Conservation (phyloP, 2,797 vertebrate genomes). For the Apogon hyalosoma region DNA sequence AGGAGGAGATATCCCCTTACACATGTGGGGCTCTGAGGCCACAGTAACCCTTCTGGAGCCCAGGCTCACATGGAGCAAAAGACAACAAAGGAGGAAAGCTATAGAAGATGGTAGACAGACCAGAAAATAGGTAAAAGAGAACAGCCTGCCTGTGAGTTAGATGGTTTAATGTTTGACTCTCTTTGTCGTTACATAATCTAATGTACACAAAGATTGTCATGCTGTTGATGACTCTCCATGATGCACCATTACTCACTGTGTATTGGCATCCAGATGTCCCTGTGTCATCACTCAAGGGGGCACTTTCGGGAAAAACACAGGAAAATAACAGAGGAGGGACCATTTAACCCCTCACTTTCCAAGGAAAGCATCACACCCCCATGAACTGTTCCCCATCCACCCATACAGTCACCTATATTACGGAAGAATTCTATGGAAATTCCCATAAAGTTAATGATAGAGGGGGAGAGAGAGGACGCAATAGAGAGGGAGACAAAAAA, state of each 20-base stretch:
- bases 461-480: conserved; percentile 23
- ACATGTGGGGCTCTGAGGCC: conserved; percentile 69
- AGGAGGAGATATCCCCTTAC: conserved; percentile 80
- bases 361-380: conserved; percentile 38
- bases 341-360: conserved; percentile 59
- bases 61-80: conserved; percentile 76
- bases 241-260: conserved; percentile 34
- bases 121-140: conserved; percentile 1
- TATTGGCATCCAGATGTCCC: conserved; percentile 72
- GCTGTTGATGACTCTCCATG: conserved; percentile 9
- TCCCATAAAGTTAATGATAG: conserved; percentile 76
- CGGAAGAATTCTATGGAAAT: conserved; percentile 75
- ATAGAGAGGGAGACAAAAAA: conserved; percentile 22
- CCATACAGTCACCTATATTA: conserved; percentile 44
- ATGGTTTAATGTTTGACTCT: background rate
- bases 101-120: conserved; percentile 12
- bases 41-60: conserved; percentile 68
- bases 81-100: conserved; percentile 13
- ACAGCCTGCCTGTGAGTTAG: background rate
- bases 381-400: conserved; percentile 20
- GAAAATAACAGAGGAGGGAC: conserved; percentile 49
- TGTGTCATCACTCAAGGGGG: conserved; percentile 40
- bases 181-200: conserved; percentile 3
- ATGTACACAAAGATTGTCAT: conserved; percentile 18
- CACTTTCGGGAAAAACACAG: conserved; percentile 53